Evolutionary conservation across 2,797 vertebrate species (phyloP).

Genomic region (Vireo griseus): DNA sequence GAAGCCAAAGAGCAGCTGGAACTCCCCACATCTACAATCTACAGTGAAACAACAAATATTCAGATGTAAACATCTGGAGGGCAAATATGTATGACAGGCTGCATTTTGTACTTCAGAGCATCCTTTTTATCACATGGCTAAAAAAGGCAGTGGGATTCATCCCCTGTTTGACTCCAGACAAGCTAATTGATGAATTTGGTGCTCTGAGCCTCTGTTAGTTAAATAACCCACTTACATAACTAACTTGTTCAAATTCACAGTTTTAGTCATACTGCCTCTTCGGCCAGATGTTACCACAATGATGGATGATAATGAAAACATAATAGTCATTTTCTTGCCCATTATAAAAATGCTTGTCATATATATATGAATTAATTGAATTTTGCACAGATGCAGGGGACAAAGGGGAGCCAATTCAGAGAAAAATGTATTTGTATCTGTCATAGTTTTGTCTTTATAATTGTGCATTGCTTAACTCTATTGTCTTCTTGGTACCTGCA

Average conservation of each 20-base stretch:
- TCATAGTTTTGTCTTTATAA: neutral
- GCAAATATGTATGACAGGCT: neutral
- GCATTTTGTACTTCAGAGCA: neutral
- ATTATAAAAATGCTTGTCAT: constrained; percentile 19
- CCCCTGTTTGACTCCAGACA: neutral
- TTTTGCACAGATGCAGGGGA: constrained; percentile 1
- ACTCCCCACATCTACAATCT: neutral
- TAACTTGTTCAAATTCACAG: neutral
- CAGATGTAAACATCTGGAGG: neutral
- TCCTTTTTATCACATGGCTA: neutral
- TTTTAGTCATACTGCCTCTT: constrained; percentile 8
- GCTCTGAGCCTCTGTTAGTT: neutral
- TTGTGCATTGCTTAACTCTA: neutral
- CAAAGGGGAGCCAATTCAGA: neutral
- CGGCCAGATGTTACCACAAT: neutral
- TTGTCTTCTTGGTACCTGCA: neutral
- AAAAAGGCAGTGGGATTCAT: neutral
- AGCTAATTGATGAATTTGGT: neutral
- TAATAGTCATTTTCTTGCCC: neutral
- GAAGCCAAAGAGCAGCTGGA: neutral
- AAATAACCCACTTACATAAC: constrained; percentile 42
- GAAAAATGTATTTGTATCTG: neutral
- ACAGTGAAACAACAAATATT: neutral
- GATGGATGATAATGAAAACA: neutral
- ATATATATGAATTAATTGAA: constrained; percentile 1